Percentiles rank a stretch among this genome's conserved stretches.
phyloP scores from a whole-genome alignment of 2,113 vertebrate genomes.

The Seriola aureovittata region DNA sequence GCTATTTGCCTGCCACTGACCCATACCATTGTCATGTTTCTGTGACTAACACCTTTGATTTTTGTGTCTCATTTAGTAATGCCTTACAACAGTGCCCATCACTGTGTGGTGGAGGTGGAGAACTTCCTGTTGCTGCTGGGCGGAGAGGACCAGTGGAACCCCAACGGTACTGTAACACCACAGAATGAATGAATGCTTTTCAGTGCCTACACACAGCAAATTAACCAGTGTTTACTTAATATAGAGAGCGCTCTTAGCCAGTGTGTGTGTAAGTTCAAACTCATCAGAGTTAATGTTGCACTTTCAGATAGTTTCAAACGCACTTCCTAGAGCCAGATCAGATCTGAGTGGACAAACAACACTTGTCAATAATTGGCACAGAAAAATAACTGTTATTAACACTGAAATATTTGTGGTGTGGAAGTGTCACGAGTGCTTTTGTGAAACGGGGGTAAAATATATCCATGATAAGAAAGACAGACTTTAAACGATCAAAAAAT shows the following conservation, averaged over 20 bases:
- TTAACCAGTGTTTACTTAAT: constrained; percentile 26
- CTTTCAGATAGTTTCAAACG: constrained; percentile 51
- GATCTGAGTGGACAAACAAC: constrained; percentile 63
- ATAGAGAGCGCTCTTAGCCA: neutral
- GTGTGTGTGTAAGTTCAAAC: constrained; percentile 37
- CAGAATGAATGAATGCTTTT: constrained; percentile 15
- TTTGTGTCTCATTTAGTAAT: constrained; percentile 89
- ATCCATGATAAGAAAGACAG: constrained; percentile 1
- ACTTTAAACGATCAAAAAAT: constrained; percentile 41
- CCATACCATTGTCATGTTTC: neutral
- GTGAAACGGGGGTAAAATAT: constrained; percentile 26
- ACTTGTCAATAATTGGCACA: constrained; percentile 62
- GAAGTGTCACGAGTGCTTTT: constrained; percentile 51
- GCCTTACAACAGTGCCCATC: constrained; percentile 99
- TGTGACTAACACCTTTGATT: neutral
- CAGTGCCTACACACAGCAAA: constrained; percentile 12
- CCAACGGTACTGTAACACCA: constrained; percentile 88
- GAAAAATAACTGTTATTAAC: constrained; percentile 53
- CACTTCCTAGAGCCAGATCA: constrained; percentile 45
- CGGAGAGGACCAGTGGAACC: constrained; percentile 99
- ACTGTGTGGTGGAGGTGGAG: constrained; percentile 98
- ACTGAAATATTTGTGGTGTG: constrained; percentile 53
- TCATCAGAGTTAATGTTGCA: constrained; percentile 46
- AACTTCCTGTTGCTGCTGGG: constrained; percentile 98
- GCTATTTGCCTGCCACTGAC: neutral